A percentile compares a stretch with the other conserved stretches of the same genome.
phyloP scores from a whole-genome alignment of 1,140 invertebrate species.

The Xylocopa sonorina region DNA sequence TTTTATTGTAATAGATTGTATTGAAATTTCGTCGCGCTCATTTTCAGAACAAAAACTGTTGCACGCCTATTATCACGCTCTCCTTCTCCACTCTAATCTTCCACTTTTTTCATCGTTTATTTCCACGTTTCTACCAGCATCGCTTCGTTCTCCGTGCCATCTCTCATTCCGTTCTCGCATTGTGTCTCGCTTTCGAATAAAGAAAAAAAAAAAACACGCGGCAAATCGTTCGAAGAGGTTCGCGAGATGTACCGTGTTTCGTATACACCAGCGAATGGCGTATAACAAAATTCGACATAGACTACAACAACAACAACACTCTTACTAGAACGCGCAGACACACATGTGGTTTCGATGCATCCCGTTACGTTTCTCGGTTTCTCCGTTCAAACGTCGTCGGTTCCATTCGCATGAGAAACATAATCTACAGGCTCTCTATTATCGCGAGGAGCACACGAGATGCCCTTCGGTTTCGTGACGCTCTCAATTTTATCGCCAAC shows the following conservation, averaged over 20 bases:
- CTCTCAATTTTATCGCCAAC: not conserved
- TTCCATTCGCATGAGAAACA: too few species aligned
- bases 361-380: conserved; percentile 17
- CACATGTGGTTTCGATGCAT: conserved; percentile 58
- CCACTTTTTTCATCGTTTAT: not conserved
- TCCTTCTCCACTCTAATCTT: not conserved
- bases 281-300: conserved; percentile 70
- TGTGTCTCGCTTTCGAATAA: too few species aligned
- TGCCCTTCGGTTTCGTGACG: not conserved
- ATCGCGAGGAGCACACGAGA: conserved; percentile 72
- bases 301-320: conserved; percentile 66
- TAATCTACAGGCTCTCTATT: conserved; percentile 71
- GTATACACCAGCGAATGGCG: conserved; percentile 34
- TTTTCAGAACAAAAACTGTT: conserved; percentile 56
- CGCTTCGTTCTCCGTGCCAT: not conserved
- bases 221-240: conserved; percentile 38
- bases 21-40: conserved; percentile 54
- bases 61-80: not conserved
- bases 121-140: not conserved
- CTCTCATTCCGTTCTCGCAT: not conserved
- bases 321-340: conserved; percentile 65
- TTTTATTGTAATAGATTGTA: conserved; percentile 68
- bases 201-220: conserved; percentile 22
- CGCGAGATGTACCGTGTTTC: conserved; percentile 40
- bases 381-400: conserved; percentile 70